Evolutionary conservation across 2,113 vertebrate genomes (phyloP).

Genomic region (Antigone vipio): DNA sequence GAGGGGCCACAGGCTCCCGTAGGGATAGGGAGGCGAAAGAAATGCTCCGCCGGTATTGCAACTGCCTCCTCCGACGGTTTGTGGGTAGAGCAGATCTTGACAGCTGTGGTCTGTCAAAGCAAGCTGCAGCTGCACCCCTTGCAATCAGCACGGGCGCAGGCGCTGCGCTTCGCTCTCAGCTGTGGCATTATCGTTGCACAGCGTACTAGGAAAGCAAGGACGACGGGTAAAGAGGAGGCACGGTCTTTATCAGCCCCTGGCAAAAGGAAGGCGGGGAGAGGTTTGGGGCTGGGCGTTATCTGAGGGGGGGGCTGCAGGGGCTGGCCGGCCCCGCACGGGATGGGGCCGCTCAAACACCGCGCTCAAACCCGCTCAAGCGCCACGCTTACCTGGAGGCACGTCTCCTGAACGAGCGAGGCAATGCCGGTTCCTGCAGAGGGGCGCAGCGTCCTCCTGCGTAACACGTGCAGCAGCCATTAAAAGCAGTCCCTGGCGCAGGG

Average conservation of each 20-base stretch:
- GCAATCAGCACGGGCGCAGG: too few species aligned
- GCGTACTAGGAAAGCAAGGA: rapidly evolving
- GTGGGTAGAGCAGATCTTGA: rapidly evolving
- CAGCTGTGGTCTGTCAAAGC: too few species aligned
- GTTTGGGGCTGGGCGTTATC: rapidly evolving
- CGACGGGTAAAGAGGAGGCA: rapidly evolving
- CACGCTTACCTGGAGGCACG: rapidly evolving
- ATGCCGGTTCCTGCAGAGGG: not conserved
- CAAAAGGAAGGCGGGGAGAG: too few species aligned
- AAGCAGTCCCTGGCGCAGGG: too few species aligned
- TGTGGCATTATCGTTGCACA: rapidly evolving
- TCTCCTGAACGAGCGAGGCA: rapidly evolving
- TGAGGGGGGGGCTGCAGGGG: rapidly evolving
- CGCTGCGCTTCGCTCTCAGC: too few species aligned
- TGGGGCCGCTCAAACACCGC: not conserved
- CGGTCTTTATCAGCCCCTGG: rapidly evolving
- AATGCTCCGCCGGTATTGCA: rapidly evolving
- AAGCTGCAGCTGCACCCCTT: rapidly evolving
- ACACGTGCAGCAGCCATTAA: rapidly evolving
- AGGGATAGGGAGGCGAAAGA: rapidly evolving
- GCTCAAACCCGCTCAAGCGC: not conserved
- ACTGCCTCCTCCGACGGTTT: not conserved
- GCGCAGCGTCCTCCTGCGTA: not conserved
- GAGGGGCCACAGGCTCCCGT: not conserved
- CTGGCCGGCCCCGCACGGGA: not conserved